Evolutionary conservation across 1,140 invertebrate genomes (phyloP).

Genomic region (Penaeus indicus): DNA sequence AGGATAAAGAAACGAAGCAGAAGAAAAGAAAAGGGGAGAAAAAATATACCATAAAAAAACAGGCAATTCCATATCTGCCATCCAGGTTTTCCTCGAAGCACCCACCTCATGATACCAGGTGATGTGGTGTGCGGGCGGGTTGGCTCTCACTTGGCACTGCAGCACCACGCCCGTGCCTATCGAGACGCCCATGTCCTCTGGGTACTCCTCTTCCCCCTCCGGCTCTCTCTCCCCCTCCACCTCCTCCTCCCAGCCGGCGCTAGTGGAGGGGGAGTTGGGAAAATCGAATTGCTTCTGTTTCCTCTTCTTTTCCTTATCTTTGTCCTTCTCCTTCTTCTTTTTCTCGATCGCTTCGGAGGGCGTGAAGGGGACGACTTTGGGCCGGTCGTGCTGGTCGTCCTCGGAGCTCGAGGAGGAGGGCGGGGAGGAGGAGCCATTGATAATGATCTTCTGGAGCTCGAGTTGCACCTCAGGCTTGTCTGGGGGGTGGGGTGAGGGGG

Average conservation of each 20-base stretch:
- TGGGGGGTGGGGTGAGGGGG: not conserved
- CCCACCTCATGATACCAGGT: slow-evolving; percentile 44
- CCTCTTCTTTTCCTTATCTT: not conserved
- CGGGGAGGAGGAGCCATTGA: not conserved
- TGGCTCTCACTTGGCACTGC: slow-evolving; percentile 47
- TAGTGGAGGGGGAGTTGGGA: not conserved
- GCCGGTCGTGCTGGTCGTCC: no score
- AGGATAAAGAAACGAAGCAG: not conserved
- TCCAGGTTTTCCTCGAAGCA: not conserved
- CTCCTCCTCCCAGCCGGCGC: not conserved
- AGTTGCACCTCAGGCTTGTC: slow-evolving; percentile 45
- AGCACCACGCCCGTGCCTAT: slow-evolving; percentile 26
- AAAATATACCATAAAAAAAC: not conserved
- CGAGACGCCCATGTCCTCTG: not conserved
- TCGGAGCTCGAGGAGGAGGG: slow-evolving; percentile 20
- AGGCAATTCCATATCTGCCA: not conserved
- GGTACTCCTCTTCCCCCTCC: not conserved
- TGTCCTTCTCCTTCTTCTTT: not conserved
- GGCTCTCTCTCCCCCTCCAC: not conserved
- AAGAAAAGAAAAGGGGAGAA: not conserved
- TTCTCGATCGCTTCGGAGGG: not conserved
- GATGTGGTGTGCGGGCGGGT: slow-evolving; percentile 35
- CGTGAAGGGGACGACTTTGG: not conserved
- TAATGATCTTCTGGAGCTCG: not conserved
- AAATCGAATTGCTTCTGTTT: not conserved